These are phyloP conservation scores for Nasonovia ribisnigri DNA, from an alignment of 2,888 invertebrate genomes.

Conservation along the genomic window DNA sequence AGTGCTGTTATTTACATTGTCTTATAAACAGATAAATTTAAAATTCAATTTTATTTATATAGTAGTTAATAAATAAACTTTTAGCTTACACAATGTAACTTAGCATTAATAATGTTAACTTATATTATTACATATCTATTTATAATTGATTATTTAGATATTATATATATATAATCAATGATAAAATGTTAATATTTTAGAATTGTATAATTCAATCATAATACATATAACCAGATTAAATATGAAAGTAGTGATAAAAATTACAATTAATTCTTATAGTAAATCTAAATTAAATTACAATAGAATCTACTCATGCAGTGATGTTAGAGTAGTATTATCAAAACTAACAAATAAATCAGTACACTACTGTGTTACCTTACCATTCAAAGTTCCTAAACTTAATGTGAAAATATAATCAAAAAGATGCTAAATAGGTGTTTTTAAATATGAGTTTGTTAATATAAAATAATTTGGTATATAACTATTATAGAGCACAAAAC, in stretches of 20 bases:
- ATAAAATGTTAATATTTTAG: neutral
- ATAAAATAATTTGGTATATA: neutral
- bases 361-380: slow-evolving; percentile 13
- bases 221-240: neutral
- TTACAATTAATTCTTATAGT: slow-evolving; percentile 8
- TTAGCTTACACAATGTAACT: slow-evolving; percentile 13
- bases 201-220: neutral
- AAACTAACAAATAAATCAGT: slow-evolving; percentile 37
- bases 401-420: slow-evolving; percentile 33
- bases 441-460: slow-evolving; percentile 47
- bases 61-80: slow-evolving; percentile 9
- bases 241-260: neutral
- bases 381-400: slow-evolving; percentile 30
- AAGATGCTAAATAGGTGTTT: slow-evolving; percentile 34
- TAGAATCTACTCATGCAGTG: slow-evolving; percentile 42
- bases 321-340: slow-evolving; percentile 34
- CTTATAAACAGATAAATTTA: slow-evolving; percentile 20
- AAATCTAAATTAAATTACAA: slow-evolving; percentile 1
- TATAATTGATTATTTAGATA: neutral
- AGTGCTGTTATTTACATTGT: slow-evolving; percentile 59
- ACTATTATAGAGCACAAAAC: slow-evolving; percentile 10
- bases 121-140: neutral
- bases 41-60: slow-evolving; percentile 13
- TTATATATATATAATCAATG: neutral
- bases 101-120: neutral